These are phyloP conservation scores for Eupleurogrammus muticus DNA, from an alignment of 2,797 vertebrate genomes.

Conservation along the genomic window DNA sequence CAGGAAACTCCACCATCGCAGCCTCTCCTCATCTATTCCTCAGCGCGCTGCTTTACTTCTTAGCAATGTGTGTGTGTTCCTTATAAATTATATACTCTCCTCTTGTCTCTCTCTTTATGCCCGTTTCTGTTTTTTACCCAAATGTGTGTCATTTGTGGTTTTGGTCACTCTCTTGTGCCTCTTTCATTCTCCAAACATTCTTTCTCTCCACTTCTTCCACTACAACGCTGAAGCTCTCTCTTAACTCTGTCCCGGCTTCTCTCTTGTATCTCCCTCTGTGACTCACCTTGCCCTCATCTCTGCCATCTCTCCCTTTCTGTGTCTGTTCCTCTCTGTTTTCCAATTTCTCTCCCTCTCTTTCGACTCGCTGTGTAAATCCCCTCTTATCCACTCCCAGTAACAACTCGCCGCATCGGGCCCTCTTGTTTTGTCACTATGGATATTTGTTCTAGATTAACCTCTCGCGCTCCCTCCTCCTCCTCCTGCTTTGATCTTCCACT, in stretches of 20 bases:
- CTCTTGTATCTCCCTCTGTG: conserved; percentile 7
- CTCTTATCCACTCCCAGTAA: conserved; percentile 73
- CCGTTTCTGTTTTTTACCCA: conserved; percentile 17
- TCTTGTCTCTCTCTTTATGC: conserved; percentile 16
- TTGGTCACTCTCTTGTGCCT: conserved; percentile 16
- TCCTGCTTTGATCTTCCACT: conserved; percentile 24
- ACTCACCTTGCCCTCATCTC: conserved; percentile 36
- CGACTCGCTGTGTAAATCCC: conserved; percentile 68
- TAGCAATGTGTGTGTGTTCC: conserved; percentile 33
- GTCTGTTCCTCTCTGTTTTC: conserved; percentile 51
- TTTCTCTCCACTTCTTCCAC: neutral
- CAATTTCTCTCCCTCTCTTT: conserved; percentile 55
- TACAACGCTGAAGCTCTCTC: conserved; percentile 23
- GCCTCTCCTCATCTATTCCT: conserved; percentile 48
- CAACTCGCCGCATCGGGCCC: conserved; percentile 61
- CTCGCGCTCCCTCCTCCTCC: conserved; percentile 41
- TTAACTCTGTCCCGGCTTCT: conserved; percentile 19
- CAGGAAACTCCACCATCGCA: conserved; percentile 52
- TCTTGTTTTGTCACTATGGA: conserved; percentile 75
- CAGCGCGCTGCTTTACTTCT: conserved; percentile 20
- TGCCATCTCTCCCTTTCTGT: conserved; percentile 18
- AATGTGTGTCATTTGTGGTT: conserved; percentile 34
- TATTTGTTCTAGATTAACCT: conserved; percentile 80
- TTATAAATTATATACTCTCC: neutral
- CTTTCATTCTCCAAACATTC: neutral